A percentile compares a stretch with the other conserved stretches of the same genome.
These are phyloP conservation scores for Malachius bipustulatus DNA, from an alignment of 2,888 invertebrate genomes.

Conservation along the genomic window DNA sequence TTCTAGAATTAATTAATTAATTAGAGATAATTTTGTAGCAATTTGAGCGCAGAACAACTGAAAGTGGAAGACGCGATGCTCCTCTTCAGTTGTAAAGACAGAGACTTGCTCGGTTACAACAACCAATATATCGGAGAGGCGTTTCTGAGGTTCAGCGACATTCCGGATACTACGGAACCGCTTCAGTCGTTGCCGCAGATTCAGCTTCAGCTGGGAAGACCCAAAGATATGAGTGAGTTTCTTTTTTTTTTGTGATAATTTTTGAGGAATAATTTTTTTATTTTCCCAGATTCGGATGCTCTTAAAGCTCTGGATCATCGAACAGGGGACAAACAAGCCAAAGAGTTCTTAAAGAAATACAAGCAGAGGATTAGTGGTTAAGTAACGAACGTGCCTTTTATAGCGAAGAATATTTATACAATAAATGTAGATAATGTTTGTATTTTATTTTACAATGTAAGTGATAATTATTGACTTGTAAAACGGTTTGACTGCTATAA, in stretches of 20 bases:
- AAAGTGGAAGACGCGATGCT: constrained; percentile 59
- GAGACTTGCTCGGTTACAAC: constrained; percentile 81
- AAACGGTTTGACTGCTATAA: too few species aligned
- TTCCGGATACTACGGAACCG: constrained; percentile 50
- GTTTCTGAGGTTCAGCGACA: constrained; percentile 69
- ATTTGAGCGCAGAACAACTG: constrained; percentile 56
- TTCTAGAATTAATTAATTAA: background rate
- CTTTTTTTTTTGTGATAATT: constrained; percentile 1
- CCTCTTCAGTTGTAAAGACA: constrained; percentile 88
- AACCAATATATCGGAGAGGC: constrained; percentile 94
- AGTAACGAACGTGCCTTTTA: too few species aligned
- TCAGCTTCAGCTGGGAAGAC: constrained; percentile 57
- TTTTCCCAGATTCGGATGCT: constrained; percentile 50
- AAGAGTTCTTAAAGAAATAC: constrained; percentile 76
- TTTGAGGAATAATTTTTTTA: constrained; percentile 13
- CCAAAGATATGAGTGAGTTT: constrained; percentile 50
- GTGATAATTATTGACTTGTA: too few species aligned
- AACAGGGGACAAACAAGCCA: constrained; percentile 78
- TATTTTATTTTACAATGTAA: too few species aligned
- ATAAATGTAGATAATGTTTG: too few species aligned
- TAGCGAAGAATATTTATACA: too few species aligned
- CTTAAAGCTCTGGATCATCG: constrained; percentile 68
- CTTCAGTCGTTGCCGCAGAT: constrained; percentile 57
- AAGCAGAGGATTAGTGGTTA: constrained; percentile 47
- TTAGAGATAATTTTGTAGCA: constrained; percentile 39